Percentiles rank a stretch among this genome's conserved stretches.
Evolutionary conservation across 2,888 invertebrate genomes (phyloP).

Genomic region (Scelioninae gen. 1): DNA sequence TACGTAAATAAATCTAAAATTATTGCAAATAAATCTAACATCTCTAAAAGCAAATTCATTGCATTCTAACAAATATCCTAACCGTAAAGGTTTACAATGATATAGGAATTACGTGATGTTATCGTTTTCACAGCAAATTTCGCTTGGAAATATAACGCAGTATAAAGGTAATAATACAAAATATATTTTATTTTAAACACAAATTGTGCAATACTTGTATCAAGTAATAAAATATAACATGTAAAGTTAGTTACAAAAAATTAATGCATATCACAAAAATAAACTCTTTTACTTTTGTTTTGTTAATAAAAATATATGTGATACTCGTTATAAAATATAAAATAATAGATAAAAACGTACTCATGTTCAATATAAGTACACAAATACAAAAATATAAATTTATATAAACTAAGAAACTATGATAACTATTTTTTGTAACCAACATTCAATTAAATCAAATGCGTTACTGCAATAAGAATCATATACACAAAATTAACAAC

Average conservation of each 20-base stretch:
- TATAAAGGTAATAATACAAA: not conserved
- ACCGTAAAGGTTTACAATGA: not conserved
- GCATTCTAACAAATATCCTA: not conserved
- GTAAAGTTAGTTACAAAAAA: not conserved
- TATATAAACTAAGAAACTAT: too few relatives aligned
- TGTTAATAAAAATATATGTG: too few relatives aligned
- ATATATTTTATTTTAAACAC: too few relatives aligned
- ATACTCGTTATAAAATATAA: too few relatives aligned
- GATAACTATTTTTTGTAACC: not conserved
- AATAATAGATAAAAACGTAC: too few relatives aligned
- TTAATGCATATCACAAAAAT: too few relatives aligned
- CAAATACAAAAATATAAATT: not conserved
- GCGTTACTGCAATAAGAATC: not conserved
- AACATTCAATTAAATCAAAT: not conserved
- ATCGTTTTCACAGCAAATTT: constrained; percentile 3
- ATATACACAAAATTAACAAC: not conserved
- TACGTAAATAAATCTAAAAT: constrained; percentile 8
- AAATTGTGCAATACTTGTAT: not conserved
- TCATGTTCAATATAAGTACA: too few relatives aligned
- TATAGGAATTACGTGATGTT: constrained; percentile 16
- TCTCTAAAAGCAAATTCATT: not conserved
- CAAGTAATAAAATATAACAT: not conserved
- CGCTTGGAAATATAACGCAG: constrained; percentile 23
- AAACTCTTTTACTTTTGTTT: too few relatives aligned
- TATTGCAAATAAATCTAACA: constrained; percentile 1